phyloP scores from a whole-genome alignment of 1,140 invertebrate species.

The Leptopilina clavipes region DNA sequence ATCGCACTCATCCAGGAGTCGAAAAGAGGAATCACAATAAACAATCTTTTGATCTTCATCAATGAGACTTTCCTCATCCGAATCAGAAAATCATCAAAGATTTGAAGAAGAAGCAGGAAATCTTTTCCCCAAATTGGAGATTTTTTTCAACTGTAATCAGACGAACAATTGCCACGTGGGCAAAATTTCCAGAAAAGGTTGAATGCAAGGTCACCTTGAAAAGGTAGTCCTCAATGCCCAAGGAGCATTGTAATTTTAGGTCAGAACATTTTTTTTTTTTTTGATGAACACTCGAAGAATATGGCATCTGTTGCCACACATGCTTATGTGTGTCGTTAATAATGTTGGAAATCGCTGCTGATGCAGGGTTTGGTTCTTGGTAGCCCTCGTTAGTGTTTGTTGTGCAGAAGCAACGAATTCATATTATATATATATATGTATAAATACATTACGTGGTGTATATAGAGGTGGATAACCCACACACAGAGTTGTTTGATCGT shows the following conservation, averaged over 20 bases:
- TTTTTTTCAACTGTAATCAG: too few relatives aligned
- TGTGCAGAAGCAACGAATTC: constrained; percentile 43
- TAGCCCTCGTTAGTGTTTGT: constrained; percentile 53
- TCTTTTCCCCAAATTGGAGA: too few relatives aligned
- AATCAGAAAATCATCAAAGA: too few relatives aligned
- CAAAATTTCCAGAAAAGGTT: neutral
- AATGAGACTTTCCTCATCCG: too few relatives aligned
- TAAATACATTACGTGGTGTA: constrained; percentile 45
- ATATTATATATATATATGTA: neutral
- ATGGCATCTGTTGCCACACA: constrained; percentile 25
- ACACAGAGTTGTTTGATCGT: neutral
- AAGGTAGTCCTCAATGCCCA: too few relatives aligned
- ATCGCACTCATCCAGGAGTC: too few relatives aligned
- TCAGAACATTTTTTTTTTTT: neutral
- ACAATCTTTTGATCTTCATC: too few relatives aligned
- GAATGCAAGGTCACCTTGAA: neutral
- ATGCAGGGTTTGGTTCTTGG: constrained; percentile 34
- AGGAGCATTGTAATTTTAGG: neutral
- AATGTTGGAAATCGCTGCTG: constrained; percentile 16
- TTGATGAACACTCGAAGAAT: neutral
- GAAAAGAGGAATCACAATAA: too few relatives aligned
- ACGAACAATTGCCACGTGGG: too few relatives aligned
- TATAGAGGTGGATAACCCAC: constrained; percentile 32
- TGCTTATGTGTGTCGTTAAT: constrained; percentile 13
- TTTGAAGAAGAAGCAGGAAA: too few relatives aligned